Conservation (phyloP, 2,888 invertebrate genomes). For the Pandemis heparana region DNA sequence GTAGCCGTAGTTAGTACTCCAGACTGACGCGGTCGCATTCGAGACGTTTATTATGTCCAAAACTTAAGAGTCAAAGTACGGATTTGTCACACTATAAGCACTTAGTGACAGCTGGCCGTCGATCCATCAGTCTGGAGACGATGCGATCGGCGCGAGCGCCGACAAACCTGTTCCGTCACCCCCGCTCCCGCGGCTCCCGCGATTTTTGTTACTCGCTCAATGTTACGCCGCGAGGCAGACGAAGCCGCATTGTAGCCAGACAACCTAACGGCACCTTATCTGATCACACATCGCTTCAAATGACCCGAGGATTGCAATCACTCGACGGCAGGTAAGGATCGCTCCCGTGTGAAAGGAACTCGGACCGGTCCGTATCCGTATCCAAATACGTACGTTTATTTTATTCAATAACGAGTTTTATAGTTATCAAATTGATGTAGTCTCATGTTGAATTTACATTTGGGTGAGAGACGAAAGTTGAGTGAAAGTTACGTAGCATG, state of each 20-base stretch:
- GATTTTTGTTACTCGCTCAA: slow-evolving; percentile 67
- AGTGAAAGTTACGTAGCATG: slow-evolving; percentile 8
- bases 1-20: too few relatives aligned
- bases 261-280: slow-evolving; percentile 81
- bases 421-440: slow-evolving; percentile 14
- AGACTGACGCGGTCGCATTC: neutral
- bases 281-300: slow-evolving; percentile 72
- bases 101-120: slow-evolving; percentile 10
- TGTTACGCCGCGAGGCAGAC: slow-evolving; percentile 34
- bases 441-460: slow-evolving; percentile 13
- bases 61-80: neutral
- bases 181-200: slow-evolving; percentile 62
- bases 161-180: slow-evolving; percentile 74
- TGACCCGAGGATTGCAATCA: slow-evolving; percentile 65
- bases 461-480: neutral
- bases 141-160: slow-evolving; percentile 46
- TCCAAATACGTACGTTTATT: slow-evolving; percentile 20
- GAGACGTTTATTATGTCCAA: neutral
- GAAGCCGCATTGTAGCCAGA: slow-evolving; percentile 70
- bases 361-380: slow-evolving; percentile 22
- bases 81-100: slow-evolving; percentile 12
- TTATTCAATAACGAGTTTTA: slow-evolving; percentile 11
- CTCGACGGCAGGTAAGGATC: slow-evolving; percentile 61
- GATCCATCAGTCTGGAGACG: slow-evolving; percentile 30
- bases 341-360: slow-evolving; percentile 41